Evolutionary conservation across 1,140 invertebrate genomes (phyloP).

Genomic region (Procambarus clarkii): DNA sequence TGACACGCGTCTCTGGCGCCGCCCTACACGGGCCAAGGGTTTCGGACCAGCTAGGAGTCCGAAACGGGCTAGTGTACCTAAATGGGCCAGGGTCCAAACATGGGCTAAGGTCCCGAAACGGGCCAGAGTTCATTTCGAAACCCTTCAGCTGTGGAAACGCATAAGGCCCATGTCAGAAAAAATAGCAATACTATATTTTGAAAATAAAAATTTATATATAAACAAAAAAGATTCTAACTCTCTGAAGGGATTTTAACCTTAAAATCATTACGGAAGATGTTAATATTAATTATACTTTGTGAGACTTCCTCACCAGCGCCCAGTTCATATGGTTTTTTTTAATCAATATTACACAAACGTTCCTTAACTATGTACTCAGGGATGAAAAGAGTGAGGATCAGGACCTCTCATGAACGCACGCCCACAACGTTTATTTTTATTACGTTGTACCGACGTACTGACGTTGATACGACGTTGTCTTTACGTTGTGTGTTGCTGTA

Average conservation of each 20-base stretch:
- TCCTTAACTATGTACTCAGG: conserved; percentile 6
- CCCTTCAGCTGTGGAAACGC: not conserved
- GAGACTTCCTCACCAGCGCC: not conserved
- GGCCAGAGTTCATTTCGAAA: no score
- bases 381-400: not conserved
- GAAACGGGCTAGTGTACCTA: not conserved
- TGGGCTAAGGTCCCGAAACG: no score
- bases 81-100: not conserved
- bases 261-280: not conserved
- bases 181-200: not conserved
- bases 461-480: no score
- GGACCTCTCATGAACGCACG: not conserved
- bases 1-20: not conserved
- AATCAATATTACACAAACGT: not conserved
- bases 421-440: no score
- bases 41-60: not conserved
- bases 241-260: not conserved
- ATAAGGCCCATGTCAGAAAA: not conserved
- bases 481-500: not conserved
- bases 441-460: no score
- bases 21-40: not conserved
- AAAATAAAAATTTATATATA: not conserved
- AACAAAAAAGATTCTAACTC: not conserved
- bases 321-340: not conserved
- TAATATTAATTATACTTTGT: not conserved